These are phyloP conservation scores for Acrossocheilus fasciatus DNA, from an alignment of 2,797 vertebrate species.

Conservation along the genomic window DNA sequence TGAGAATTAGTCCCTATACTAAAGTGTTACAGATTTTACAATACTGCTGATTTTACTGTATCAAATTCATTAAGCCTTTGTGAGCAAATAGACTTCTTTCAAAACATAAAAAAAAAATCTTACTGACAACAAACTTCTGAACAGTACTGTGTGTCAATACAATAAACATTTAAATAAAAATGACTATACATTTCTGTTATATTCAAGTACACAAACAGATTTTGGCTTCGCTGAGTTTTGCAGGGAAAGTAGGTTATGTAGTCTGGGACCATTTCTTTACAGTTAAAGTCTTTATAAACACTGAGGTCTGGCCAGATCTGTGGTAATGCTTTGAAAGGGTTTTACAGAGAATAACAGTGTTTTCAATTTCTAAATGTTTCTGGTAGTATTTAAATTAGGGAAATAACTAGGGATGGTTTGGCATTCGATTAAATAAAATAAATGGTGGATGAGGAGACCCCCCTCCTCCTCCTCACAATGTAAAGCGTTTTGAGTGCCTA, in stretches of 20 bases:
- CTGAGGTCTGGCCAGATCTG: constrained; percentile 16
- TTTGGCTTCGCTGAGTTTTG: background rate
- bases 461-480: too few relatives aligned
- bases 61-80: background rate
- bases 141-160: background rate
- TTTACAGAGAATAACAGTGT: constrained; percentile 20
- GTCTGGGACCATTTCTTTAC: constrained; percentile 25
- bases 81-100: background rate
- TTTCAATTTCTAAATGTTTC: constrained; percentile 32
- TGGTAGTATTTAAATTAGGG: constrained; percentile 28
- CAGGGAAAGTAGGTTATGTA: constrained; percentile 1
- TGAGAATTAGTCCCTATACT: background rate
- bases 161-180: background rate
- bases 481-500: too few relatives aligned
- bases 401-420: constrained; percentile 2
- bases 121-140: background rate
- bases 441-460: too few relatives aligned
- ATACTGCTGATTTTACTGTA: background rate
- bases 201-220: background rate
- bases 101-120: background rate
- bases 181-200: background rate
- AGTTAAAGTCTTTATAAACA: constrained; percentile 37
- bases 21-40: background rate
- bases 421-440: background rate
- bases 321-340: constrained; percentile 23